Conservation (phyloP, 2,888 invertebrate species). For the Drosophila ezoana region DNA sequence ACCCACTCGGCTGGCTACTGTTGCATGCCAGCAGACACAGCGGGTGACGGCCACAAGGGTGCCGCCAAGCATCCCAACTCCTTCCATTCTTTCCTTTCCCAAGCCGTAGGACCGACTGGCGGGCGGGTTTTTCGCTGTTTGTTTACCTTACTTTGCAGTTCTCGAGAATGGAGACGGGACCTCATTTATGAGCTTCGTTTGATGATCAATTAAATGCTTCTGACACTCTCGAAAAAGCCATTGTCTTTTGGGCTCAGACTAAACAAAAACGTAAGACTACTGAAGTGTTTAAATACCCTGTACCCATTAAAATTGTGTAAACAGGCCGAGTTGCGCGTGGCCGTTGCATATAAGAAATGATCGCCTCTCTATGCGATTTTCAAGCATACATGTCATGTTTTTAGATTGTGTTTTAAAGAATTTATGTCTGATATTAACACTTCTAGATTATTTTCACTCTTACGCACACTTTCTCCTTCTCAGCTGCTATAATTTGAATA, state of each 20-base stretch:
- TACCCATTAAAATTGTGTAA: not conserved
- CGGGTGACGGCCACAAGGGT: constrained; percentile 47
- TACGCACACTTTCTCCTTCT: not conserved
- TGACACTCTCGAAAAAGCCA: constrained; percentile 38
- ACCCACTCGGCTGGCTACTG: constrained; percentile 51
- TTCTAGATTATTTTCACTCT: not conserved
- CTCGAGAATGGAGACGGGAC: constrained; percentile 24
- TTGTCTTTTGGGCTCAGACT: constrained; percentile 3
- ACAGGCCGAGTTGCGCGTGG: not conserved
- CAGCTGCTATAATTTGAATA: not conserved
- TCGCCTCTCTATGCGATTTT: constrained; percentile 3
- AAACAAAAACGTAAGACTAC: not conserved
- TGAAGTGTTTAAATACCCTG: not conserved
- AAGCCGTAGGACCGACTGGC: not conserved
- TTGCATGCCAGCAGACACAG: constrained; percentile 57
- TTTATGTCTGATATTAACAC: not conserved
- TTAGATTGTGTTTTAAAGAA: not conserved
- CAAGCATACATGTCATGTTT: not conserved
- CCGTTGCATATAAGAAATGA: too few relatives aligned
- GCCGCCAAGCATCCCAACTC: not conserved
- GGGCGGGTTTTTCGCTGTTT: constrained; percentile 22
- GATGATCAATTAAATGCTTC: constrained; percentile 56
- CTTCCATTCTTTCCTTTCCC: not conserved
- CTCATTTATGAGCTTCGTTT: constrained; percentile 41
- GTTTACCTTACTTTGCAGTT: constrained; percentile 29